Evolutionary conservation across 2,888 invertebrate genomes (phyloP), one percentile per base, ranked within the genome.

Genomic region (Pachydiplax longipennis): DNA sequence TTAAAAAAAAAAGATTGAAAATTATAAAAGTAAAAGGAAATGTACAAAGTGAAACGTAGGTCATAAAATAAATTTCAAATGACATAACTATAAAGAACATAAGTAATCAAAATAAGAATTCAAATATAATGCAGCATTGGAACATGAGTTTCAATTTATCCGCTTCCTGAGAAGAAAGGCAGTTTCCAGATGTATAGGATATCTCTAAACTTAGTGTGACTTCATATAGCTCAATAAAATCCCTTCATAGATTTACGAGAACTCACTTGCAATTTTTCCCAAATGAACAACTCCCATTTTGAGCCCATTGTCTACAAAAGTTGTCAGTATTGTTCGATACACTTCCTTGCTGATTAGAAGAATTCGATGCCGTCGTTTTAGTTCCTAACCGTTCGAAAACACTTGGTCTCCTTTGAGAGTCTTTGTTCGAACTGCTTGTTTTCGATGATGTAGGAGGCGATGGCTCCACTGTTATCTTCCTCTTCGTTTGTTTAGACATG

Each of bases 341-440:
- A 58, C 81, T 90, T 92, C 93, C 93, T 61, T 92, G 94, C 91
- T 93, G 92, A 91, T 92, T 92, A 91, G 93, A 92, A 92, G 93
- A 93, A 53, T 95, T 94, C 91, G 95, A 90, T 18, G 91, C 95
- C 93, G 91, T 91, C 31, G 97, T 96, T 94, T 97, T 97, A 81
- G 97, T 97, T 92, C 97, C 97, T 93, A 97, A 95, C 93, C 97
- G 95, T 94, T 97, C 97, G 94, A 97, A 97, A 92, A 97, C 97
- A 95, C 97, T 97, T 92, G 97, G 97, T 94, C 97, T 95, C 92
- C 94, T 95, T 94, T 95, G 94, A 93, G 92, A 91, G 82, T 92
- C 92, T 83, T 92, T 92, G 95, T 95, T 95, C 92, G 96, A 96
- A 94, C 95, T 95, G 95, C 96, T 96, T 93, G 96, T 95, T 58